phyloP scores from a whole-genome alignment of 37 sponge, comb jelly and placozoan species.

The Theonella swinhoei region DNA sequence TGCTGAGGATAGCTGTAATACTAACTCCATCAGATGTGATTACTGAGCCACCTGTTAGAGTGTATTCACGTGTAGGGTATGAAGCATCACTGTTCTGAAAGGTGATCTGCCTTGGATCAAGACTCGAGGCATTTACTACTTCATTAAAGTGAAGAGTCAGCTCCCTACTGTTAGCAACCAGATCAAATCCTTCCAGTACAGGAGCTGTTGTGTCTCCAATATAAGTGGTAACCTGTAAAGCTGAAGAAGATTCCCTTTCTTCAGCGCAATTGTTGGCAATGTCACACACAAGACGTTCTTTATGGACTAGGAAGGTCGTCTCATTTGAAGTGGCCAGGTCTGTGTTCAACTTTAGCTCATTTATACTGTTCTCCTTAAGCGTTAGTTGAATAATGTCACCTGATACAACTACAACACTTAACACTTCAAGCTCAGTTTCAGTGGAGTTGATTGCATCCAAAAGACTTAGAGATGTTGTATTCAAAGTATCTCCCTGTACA shows the following conservation, averaged over 20 bases:
- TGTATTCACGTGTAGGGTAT: slow-evolving; percentile 46
- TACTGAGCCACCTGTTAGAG: slow-evolving; percentile 33
- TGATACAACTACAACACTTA: not conserved
- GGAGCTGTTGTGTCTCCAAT: slow-evolving; percentile 74
- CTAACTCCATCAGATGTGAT: slow-evolving; percentile 15
- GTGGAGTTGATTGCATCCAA: slow-evolving; percentile 1
- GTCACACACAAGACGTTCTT: slow-evolving; percentile 50
- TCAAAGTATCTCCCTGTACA: slow-evolving; percentile 41
- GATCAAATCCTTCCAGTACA: slow-evolving; percentile 52
- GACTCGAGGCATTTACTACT: slow-evolving; percentile 64
- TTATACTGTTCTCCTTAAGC: slow-evolving; percentile 17
- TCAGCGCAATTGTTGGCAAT: slow-evolving; percentile 73
- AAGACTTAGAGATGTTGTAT: slow-evolving; percentile 41
- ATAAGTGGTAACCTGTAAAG: slow-evolving; percentile 35
- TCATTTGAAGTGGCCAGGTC: slow-evolving; percentile 37
- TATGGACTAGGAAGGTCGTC: slow-evolving; percentile 58
- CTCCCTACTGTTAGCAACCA: slow-evolving; percentile 55
- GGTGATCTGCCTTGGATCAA: slow-evolving; percentile 62
- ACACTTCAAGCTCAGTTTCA: not conserved
- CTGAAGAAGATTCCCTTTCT: slow-evolving; percentile 7
- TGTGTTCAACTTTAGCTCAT: slow-evolving; percentile 55
- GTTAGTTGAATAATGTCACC: slow-evolving; percentile 20
- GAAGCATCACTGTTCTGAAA: slow-evolving; percentile 54
- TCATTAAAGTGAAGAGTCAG: slow-evolving; percentile 76
- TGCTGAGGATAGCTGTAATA: slow-evolving; percentile 40